phyloP scores from a whole-genome alignment of 2,797 vertebrate species.

The Sebastiscus albofasciatus region DNA sequence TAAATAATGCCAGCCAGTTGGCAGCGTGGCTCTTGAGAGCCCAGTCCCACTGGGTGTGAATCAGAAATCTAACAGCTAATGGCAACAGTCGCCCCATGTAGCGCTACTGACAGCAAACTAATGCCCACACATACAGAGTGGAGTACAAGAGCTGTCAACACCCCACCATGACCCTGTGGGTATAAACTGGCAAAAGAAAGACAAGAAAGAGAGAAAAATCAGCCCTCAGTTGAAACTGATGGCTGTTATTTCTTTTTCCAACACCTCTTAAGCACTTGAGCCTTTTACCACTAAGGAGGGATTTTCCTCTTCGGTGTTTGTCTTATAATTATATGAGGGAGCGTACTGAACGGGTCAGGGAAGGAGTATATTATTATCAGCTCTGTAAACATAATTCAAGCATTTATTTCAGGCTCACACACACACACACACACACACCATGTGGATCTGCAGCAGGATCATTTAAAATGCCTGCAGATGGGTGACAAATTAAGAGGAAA shows the following conservation, averaged over 20 bases:
- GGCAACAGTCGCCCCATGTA: slow-evolving; percentile 64
- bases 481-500: neutral
- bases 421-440: neutral
- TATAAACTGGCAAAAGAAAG: slow-evolving; percentile 33
- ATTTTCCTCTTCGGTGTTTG: slow-evolving; percentile 23
- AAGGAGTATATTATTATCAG: neutral
- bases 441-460: neutral
- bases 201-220: slow-evolving; percentile 26
- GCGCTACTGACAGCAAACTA: slow-evolving; percentile 64
- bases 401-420: neutral
- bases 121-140: slow-evolving; percentile 68
- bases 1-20: slow-evolving; percentile 39
- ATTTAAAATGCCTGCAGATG: neutral
- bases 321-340: slow-evolving; percentile 13
- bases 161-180: slow-evolving; percentile 60
- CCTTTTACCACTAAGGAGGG: slow-evolving; percentile 5
- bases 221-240: slow-evolving; percentile 30
- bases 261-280: slow-evolving; percentile 41
- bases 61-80: slow-evolving; percentile 75
- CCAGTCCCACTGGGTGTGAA: slow-evolving; percentile 66
- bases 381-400: neutral
- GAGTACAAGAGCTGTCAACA: slow-evolving; percentile 68
- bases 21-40: slow-evolving; percentile 53
- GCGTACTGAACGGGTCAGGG: neutral
- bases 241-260: slow-evolving; percentile 45